These are phyloP conservation scores for Morone chrysops DNA, from an alignment of 2,113 vertebrate genomes.

Conservation along the genomic window DNA sequence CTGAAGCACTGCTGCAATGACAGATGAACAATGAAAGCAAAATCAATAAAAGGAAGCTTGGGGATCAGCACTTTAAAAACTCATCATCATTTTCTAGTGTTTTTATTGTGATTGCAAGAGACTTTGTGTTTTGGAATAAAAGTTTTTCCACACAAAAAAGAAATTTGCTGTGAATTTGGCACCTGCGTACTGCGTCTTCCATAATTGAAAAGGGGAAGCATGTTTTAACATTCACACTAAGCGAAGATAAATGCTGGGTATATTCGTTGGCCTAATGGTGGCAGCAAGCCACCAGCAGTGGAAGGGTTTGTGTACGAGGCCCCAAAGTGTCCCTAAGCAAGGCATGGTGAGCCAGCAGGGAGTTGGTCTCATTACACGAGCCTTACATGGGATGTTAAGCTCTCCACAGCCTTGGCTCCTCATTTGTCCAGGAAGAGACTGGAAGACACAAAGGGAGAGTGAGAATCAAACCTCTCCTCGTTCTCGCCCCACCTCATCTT, in stretches of 20 bases:
- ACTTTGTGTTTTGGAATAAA: neutral
- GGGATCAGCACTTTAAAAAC: constrained; percentile 4
- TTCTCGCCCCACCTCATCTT: constrained; percentile 41
- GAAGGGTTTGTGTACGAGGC: neutral
- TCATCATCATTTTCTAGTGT: neutral
- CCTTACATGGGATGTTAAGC: constrained; percentile 41
- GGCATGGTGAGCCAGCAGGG: constrained; percentile 35
- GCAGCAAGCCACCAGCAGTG: neutral
- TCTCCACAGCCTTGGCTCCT: constrained; percentile 34
- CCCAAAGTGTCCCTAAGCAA: constrained; percentile 25
- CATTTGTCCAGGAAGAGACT: constrained; percentile 42
- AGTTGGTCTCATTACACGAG: constrained; percentile 37
- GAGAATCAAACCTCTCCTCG: constrained; percentile 30
- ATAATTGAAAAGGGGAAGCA: constrained; percentile 35
- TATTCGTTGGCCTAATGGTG: constrained; percentile 17
- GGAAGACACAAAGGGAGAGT: constrained; percentile 44
- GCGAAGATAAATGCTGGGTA: constrained; percentile 48
- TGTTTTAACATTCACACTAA: constrained; percentile 34
- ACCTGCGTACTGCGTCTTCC: constrained; percentile 18
- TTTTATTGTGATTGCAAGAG: neutral
- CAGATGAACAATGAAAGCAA: neutral
- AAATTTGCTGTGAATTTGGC: neutral
- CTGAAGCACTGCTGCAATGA: neutral
- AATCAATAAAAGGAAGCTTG: neutral
- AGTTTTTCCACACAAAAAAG: neutral